Evolutionary conservation across 1,140 invertebrate genomes (phyloP), one percentile per base, ranked within the genome.

Genomic region (Aphelenchoides fujianensis): DNA sequence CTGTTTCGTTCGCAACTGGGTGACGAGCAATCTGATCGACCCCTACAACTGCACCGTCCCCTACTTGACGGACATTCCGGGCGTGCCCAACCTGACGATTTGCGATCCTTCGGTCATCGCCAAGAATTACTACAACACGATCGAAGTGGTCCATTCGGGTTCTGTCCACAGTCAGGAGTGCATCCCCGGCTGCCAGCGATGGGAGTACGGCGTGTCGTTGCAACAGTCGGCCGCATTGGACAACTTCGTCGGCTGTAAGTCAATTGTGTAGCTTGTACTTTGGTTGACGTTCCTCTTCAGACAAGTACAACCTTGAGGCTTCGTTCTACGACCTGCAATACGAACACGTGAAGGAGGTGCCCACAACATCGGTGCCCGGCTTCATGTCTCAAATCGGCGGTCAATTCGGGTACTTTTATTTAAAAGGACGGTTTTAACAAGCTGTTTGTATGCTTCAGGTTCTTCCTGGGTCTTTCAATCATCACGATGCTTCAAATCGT

Each of bases 331-430:
- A 80, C 59, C 69, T 80, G 28, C 79, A 81, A 71, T 82, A 82
- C 59, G 80, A 82, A 28, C 73, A 84, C 64, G 77, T 82, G 0
- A 74, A 79, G 37, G 80, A 82, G 55, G 79, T 82, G 3, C 74
- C 70, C n/a, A 84, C 80, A 31, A 82, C 79, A 23, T 76, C 82
- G 23, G 70, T 82, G 9, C 82, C 82, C 16, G 79, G 82, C 0
- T 82, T 82, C 57, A 82, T 82, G 82, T 82, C 80, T 30, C 80
- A 82, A 69, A 84, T 82, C 62, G 80, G 80, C 37, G 80, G 80
- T 3, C 80, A 82, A 73, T 82, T 82, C 59, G 80, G 80, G 0
- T 48, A n/a, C n/a, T n/a, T n/a, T n/a, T n/a, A 48, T 48, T 48
- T 23, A 48, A 12, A 48, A 48, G 41, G 41, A 48, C 41, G 48